phyloP scores from a whole-genome alignment of 2,888 invertebrate species.

The Stenotaenia linearis region DNA sequence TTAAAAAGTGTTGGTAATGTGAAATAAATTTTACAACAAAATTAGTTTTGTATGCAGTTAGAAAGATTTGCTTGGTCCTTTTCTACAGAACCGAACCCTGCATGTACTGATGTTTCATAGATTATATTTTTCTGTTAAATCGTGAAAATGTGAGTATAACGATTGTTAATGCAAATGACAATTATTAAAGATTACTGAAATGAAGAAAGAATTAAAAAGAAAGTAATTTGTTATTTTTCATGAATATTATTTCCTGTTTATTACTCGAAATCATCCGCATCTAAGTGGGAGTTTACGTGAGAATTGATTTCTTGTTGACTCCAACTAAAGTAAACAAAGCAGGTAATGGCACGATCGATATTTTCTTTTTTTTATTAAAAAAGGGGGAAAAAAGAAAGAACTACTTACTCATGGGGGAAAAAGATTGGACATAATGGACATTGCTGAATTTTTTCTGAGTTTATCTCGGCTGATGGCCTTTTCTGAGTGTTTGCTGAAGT shows the following conservation, averaged over 20 bases:
- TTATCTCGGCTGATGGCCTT: neutral
- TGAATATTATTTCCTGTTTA: neutral
- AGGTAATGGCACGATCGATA: neutral
- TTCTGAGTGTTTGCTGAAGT: neutral
- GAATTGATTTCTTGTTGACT: neutral
- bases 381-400: neutral
- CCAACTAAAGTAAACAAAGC: neutral
- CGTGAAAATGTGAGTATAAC: neutral
- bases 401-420: neutral
- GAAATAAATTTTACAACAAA: neutral
- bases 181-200: neutral
- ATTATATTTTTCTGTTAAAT: neutral
- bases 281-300: neutral
- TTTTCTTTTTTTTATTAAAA: neutral
- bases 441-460: neutral
- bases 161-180: neutral
- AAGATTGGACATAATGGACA: neutral
- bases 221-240: neutral
- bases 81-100: neutral
- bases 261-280: neutral
- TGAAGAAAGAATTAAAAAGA: neutral
- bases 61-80: neutral
- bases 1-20: neutral
- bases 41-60: neutral
- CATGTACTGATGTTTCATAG: neutral